These are phyloP conservation scores for Esperia sulphurella DNA, from an alignment of 2,888 invertebrate genomes.

Conservation along the genomic window DNA sequence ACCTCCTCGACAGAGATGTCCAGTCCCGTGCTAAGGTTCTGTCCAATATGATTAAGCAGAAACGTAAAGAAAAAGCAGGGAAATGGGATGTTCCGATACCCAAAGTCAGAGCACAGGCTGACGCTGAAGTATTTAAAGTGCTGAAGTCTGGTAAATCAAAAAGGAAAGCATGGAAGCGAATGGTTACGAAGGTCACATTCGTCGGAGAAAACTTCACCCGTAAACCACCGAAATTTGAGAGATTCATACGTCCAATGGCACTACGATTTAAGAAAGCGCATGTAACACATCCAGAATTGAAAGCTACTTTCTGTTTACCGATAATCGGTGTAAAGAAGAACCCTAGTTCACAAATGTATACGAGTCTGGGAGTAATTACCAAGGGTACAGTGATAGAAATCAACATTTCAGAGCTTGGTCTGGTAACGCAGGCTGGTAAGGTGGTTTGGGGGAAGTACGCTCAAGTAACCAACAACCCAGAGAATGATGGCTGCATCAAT, in stretches of 20 bases:
- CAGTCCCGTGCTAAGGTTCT: slow-evolving; percentile 96
- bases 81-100: slow-evolving; percentile 99
- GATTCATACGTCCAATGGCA: slow-evolving; percentile 99
- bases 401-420: slow-evolving; percentile 98
- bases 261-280: slow-evolving; percentile 97
- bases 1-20: slow-evolving; percentile 97
- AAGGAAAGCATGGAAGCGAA: slow-evolving; percentile 98
- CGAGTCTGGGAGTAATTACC: slow-evolving; percentile 97
- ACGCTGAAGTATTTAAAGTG: slow-evolving; percentile 97
- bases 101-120: slow-evolving; percentile 97
- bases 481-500: slow-evolving; percentile 99
- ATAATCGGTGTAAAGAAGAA: slow-evolving; percentile 99
- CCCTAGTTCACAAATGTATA: slow-evolving; percentile 98
- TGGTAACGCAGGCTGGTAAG: slow-evolving; percentile 99
- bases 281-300: slow-evolving; percentile 99
- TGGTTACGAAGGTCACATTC: slow-evolving; percentile 99
- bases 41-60: slow-evolving; percentile 99
- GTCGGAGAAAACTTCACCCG: slow-evolving; percentile 99
- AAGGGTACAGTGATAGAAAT: slow-evolving; percentile 99
- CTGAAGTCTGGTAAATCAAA: slow-evolving; percentile 94
- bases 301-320: slow-evolving; percentile 97
- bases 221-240: slow-evolving; percentile 99
- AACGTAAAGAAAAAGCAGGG: slow-evolving; percentile 99
- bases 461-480: slow-evolving; percentile 99
- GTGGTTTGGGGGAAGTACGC: slow-evolving; percentile 99